Evolutionary conservation across 2,888 invertebrate genomes (phyloP), one percentile per base, ranked within the genome.

Genomic region (Phaedon cochleariae): DNA sequence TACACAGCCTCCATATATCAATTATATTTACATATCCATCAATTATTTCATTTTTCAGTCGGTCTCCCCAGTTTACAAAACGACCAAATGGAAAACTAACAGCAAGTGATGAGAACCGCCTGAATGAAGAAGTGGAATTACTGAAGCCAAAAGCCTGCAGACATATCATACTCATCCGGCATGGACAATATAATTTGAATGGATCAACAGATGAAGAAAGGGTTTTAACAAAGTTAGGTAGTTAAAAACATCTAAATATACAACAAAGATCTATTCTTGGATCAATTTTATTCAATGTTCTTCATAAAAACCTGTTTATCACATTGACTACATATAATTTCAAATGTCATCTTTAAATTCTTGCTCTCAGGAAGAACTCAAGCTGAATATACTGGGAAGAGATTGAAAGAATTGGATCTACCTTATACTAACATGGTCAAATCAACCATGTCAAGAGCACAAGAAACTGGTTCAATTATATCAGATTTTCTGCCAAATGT

Each of bases 381-480:
- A 85, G 98, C 98, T 0, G 89, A 90, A 41, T 82, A 89, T 37
- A 95, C 97, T 0, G 99, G 97, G 0, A 84, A 90, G 73, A 87
- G 98, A 18, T 84, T 99, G 59, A 90, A 90, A 59, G 88, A 90
- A 41, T 84, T 97, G 22, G 88, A 88, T 71, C 87, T 94, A 52
- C 92, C 94, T 52, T 97, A 93, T 87, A 91, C 93, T 45, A 82
- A 87, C 21, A 84, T 98, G 20, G 87, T 96, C 1, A 89, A 91
- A 70, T 98, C 98, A 0, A 97, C 97, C 0, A 96, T 98, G 97
- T 90, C 91, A 0, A 85, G 98, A 69, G 98, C 98, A 0, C 91
- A 91, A 73, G 95, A 99, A 83, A 99, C 98, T 0, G 94, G 95
- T 0, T 85, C 88, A 10, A 90, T 97, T 31, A 95, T 98, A 70